Conservation (phyloP, 2,113 vertebrate species). For the Numida meleagris region DNA sequence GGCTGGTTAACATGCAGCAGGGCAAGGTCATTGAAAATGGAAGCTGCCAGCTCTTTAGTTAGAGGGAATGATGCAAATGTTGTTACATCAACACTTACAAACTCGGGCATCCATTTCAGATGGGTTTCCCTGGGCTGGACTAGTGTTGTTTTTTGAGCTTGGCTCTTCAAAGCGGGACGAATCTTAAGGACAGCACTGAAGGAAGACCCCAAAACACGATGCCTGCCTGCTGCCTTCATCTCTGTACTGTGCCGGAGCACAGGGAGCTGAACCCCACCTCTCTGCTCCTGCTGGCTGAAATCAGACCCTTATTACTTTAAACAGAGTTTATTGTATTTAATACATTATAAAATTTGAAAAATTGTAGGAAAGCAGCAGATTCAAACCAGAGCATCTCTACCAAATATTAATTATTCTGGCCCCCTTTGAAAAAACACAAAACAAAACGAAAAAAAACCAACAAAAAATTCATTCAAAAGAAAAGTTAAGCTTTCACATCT, state of each 20-base stretch:
- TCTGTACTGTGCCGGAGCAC: fast-evolving
- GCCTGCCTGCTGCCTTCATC: background rate
- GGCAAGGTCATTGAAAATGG: background rate
- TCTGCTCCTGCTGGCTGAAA: constrained; percentile 57
- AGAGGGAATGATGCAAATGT: background rate
- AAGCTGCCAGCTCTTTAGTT: background rate
- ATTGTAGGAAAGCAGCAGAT: constrained; percentile 83
- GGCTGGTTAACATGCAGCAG: background rate
- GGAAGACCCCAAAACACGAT: background rate
- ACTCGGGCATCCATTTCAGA: constrained; percentile 8
- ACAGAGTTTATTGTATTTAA: constrained; percentile 84
- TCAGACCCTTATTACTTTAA: constrained; percentile 76
- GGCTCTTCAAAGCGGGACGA: background rate
- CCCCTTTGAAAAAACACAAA: constrained; percentile 71
- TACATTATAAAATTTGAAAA: constrained; percentile 85
- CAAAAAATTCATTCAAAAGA: constrained; percentile 66
- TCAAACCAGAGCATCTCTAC: constrained; percentile 81
- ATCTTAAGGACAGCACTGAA: background rate
- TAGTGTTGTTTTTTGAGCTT: constrained; percentile 29
- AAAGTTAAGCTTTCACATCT: constrained; percentile 73
- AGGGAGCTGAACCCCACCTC: background rate
- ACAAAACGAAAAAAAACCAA: constrained; percentile 28
- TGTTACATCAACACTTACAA: background rate
- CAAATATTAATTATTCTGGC: constrained; percentile 80
- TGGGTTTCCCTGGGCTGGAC: constrained; percentile 21